These are phyloP conservation scores for Serranus cabrilla DNA, from an alignment of 2,797 vertebrate genomes.

Conservation along the genomic window DNA sequence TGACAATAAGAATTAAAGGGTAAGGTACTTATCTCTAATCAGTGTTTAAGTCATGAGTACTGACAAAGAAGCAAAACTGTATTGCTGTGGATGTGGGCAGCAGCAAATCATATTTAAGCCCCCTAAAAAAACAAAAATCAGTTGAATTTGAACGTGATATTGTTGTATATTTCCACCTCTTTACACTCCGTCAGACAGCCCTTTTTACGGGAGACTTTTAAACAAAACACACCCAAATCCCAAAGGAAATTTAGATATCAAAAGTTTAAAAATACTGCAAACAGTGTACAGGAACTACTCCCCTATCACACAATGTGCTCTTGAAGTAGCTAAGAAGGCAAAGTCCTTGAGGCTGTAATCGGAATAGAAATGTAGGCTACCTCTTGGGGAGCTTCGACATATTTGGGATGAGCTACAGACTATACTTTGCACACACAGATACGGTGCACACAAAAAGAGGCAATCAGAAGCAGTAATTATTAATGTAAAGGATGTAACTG, in stretches of 20 bases:
- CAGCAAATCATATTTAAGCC: no score
- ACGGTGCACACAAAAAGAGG: constrained; percentile 3
- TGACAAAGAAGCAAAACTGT: no score
- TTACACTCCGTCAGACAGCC: no score
- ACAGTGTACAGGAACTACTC: constrained; percentile 14
- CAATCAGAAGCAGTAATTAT: constrained; percentile 1
- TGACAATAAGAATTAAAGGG: constrained; percentile 4
- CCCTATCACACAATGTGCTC: constrained; percentile 29
- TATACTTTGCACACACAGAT: constrained; percentile 26
- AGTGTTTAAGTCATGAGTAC: no score
- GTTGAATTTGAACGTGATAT: no score
- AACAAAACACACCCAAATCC: constrained; percentile 22
- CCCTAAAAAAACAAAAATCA: no score
- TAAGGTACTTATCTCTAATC: no score
- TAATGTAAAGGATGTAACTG: not conserved
- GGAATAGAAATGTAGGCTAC: constrained; percentile 58
- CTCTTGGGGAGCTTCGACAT: constrained; percentile 50
- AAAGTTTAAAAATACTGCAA: constrained; percentile 24
- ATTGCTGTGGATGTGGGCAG: no score
- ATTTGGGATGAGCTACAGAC: constrained; percentile 51
- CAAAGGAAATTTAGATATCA: constrained; percentile 19
- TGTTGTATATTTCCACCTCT: no score
- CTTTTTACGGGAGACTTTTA: no score
- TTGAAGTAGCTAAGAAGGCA: constrained; percentile 31
- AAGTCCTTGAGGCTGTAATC: constrained; percentile 56